phyloP scores from a whole-genome alignment of 2,888 invertebrate species.

The Sarcophaga subvicina region DNA sequence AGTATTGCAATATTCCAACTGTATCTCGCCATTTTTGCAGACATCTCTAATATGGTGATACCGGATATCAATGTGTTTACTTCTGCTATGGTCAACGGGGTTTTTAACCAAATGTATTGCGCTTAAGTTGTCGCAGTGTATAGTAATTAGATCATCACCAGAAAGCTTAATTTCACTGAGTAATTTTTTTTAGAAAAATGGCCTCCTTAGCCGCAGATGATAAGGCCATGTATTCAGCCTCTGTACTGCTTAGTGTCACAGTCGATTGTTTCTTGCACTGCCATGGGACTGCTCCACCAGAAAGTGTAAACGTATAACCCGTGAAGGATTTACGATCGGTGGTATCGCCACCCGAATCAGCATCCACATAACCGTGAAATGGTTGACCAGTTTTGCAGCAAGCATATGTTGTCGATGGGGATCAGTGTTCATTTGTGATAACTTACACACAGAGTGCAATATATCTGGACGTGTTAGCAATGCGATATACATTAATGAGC shows the following conservation, averaged over 20 bases:
- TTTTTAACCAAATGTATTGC: slow-evolving; percentile 12
- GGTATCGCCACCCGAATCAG: slow-evolving; percentile 61
- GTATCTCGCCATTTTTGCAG: neutral
- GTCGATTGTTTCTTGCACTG: slow-evolving; percentile 52
- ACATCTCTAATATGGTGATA: neutral
- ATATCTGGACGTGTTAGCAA: too few relatives aligned
- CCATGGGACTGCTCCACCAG: slow-evolving; percentile 47
- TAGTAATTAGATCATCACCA: neutral
- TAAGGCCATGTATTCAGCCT: slow-evolving; percentile 60
- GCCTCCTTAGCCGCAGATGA: slow-evolving; percentile 60
- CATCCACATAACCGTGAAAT: slow-evolving; percentile 56
- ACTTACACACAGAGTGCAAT: too few relatives aligned
- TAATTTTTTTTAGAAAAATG: slow-evolving; percentile 45
- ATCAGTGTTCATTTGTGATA: too few relatives aligned
- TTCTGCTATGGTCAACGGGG: neutral
- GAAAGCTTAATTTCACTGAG: neutral
- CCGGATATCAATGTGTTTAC: slow-evolving; percentile 14
- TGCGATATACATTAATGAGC: too few relatives aligned
- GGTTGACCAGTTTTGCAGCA: neutral
- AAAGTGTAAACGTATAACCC: slow-evolving; percentile 45
- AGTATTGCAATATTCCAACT: slow-evolving; percentile 5
- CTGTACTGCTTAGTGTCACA: slow-evolving; percentile 54
- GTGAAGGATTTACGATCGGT: slow-evolving; percentile 64
- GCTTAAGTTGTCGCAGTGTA: neutral
- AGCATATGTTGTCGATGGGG: too few relatives aligned